Evolutionary conservation across 2,113 vertebrate genomes (phyloP).

Genomic region (Syrmaticus mikado): DNA sequence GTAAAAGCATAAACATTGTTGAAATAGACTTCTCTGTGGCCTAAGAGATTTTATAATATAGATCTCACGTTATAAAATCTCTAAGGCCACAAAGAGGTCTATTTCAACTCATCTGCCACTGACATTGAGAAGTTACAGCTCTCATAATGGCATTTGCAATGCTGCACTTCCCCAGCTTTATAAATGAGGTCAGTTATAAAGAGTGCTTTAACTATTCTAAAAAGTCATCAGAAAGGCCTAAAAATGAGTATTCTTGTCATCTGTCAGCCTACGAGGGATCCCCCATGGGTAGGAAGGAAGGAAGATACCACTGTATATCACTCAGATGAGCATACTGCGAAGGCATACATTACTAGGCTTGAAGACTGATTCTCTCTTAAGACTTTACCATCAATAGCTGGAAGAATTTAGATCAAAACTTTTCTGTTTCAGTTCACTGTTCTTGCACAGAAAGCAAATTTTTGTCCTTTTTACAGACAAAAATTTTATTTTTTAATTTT

Average conservation of each 20-base stretch:
- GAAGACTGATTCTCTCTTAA: background rate
- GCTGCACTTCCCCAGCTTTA: background rate
- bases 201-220: background rate
- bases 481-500: no score
- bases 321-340: background rate
- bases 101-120: background rate
- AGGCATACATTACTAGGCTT: background rate
- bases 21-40: no score
- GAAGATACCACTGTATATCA: background rate
- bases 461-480: background rate
- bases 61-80: background rate
- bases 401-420: background rate
- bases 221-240: background rate
- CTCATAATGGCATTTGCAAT: background rate
- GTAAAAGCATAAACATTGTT: background rate
- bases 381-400: background rate
- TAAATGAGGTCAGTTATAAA: background rate
- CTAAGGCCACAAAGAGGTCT: background rate
- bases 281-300: accelerated
- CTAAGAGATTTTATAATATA: no score
- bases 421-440: background rate
- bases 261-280: background rate
- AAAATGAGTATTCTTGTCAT: background rate
- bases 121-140: background rate
- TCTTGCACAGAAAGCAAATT: background rate